Conservation (phyloP, 2,797 vertebrate genomes). For the Sardinella longiceps region DNA sequence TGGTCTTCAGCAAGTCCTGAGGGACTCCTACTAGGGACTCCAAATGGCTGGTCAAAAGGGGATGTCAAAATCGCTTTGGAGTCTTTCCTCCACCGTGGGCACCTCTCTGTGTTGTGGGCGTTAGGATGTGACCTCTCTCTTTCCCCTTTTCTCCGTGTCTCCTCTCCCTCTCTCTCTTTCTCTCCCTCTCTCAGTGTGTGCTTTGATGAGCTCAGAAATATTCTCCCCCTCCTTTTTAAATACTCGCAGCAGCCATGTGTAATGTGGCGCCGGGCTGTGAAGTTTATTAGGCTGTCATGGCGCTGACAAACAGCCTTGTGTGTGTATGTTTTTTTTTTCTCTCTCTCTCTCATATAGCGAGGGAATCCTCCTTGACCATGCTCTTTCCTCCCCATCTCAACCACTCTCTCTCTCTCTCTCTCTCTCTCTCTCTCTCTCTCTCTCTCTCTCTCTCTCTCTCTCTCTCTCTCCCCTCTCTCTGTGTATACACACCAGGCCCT, state of each 20-base stretch:
- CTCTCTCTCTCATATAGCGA: conserved; percentile 33
- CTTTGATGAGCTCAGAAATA: conserved; percentile 20
- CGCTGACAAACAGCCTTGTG: conserved; percentile 55
- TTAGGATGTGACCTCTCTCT: background rate
- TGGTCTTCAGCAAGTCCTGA: background rate
- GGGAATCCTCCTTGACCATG: conserved; percentile 9
- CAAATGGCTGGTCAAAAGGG: background rate
- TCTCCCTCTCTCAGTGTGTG: background rate
- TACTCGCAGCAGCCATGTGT: conserved; percentile 63
- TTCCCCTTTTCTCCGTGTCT: background rate
- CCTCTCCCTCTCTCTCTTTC: background rate
- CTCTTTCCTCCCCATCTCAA: background rate
- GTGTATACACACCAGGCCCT: background rate
- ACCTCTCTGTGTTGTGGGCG: background rate
- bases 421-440: background rate
- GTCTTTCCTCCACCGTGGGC: background rate
- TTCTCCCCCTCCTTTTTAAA: conserved; percentile 64
- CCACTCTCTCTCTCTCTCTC: too few species aligned
- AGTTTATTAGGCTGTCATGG: conserved; percentile 71
- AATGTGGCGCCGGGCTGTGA: conserved; percentile 71
- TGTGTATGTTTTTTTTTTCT: conserved; percentile 44
- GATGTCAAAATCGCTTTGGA: background rate
- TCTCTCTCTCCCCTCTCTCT: background rate
- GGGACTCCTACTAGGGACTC: background rate
- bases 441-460: background rate